Evolutionary conservation across 2,113 vertebrate species (phyloP), one percentile per base, ranked within the genome.

Genomic region (Sciurus niger): DNA sequence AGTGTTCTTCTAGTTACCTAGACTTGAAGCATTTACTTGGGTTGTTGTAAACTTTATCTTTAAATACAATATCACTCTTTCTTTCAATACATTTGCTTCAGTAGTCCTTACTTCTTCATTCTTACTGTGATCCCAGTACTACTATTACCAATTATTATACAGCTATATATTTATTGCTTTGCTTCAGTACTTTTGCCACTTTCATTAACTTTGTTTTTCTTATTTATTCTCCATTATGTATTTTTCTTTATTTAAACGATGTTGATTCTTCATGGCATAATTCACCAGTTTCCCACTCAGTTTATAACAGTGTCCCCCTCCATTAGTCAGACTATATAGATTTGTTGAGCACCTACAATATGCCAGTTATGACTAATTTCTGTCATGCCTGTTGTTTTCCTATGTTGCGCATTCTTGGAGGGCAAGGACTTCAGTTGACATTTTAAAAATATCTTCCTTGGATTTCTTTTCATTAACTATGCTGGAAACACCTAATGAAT

Each of bases 11-110:
- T 67, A 74, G 58, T 72, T 88, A 60, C 58, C n/a, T 67, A 48
- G 37, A 79, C 40, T 93, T 73, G 30, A 84, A 67, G 67, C 13
- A 51, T 1, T 37, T 90, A 30, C 73, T 88, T 72, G 79, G 14
- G 37, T 74, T 92, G 30, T 46, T 46, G 28, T n/a, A 32, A 84
- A 67, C 28, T n/a, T 90, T 34, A 9, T 68, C 48, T 85, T 90
- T 93, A 76, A 74, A 46, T 58, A 40, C 24, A 43, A 72, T 77
- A 6, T 80, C 8, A 6, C 78, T 78, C 84, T 85, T 77, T 34
- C 72, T 97, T 84, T 94, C 7, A 67, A 22, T n/a, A 28, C 48
- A 8, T 83, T 76, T 46, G 11, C 84, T 87, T 92, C 91, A 96
- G 67, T 12, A 37, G 11, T 84, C 65, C 30, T 96, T 80, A 87